Evolutionary conservation across 2,888 invertebrate species (phyloP), one percentile per base, ranked within the genome.

Genomic region (Polyommatus iphigenia): DNA sequence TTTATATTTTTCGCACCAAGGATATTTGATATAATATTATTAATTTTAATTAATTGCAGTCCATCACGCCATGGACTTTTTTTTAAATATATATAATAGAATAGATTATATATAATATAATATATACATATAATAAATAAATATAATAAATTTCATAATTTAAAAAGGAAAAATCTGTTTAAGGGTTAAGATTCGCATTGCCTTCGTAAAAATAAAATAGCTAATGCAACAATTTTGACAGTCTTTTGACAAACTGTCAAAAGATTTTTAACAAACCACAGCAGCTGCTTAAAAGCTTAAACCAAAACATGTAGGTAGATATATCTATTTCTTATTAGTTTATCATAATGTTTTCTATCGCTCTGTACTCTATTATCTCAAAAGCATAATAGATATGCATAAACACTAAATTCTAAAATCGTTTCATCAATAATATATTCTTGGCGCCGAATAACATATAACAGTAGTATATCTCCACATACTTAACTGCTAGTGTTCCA

Each of bases 401-500:
- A 10, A 3, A 72, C 20, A 54, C 8, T 46, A 46, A 46, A 73
- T 73, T 73, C 41, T 46, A 73, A 73, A 73, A 20, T 46, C 20
- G 29, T 32, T 32, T 67, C 29, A 67, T 67, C 32, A 67, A 32
- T 67, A 67, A 73, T 46, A 13, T 73, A 73, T 20, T 73, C 73
- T 41, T 46, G 73, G 73, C 73, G 71, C 36, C 71, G 57, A 71
- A 36, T 71, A 77, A 77, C 54, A 54, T 71, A 71, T 36, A 54
- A 77, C 54, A 77, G 24, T 57, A 57, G 54, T 71, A 71, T n/a
- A 77, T 71, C 71, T 41, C 77, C 77, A 77, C 46, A 54, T 77
- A 57, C 80, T 78, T 80, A 80, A 78, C 79, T 77, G 78, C 78
- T 82, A 71, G 71, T 36, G 77, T 80, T 79, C 85, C 88, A 90